Percentiles rank a stretch among this genome's conserved stretches.
These are phyloP conservation scores for Meloidogyne hapla DNA, from an alignment of 1,140 invertebrate species.

Conservation along the genomic window DNA sequence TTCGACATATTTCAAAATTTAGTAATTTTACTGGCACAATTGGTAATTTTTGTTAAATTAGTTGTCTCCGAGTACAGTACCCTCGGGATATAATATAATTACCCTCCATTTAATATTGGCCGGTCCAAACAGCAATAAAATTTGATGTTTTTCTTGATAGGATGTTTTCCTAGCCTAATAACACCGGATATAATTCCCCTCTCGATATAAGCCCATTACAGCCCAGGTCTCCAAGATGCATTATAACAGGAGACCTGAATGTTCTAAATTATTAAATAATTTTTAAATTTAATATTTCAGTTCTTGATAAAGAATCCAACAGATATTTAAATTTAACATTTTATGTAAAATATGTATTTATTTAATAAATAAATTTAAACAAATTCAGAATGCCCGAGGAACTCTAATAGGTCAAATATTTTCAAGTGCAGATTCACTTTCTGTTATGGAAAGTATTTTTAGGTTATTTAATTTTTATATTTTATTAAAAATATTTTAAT, in stretches of 20 bases:
- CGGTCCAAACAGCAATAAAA: too few species aligned
- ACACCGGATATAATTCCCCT: too few species aligned
- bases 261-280: too few species aligned
- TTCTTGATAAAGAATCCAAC: conserved; percentile 53
- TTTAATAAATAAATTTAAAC: background rate
- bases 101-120: too few species aligned
- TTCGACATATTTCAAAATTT: conserved; percentile 51
- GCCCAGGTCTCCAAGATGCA: too few species aligned
- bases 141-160: too few species aligned
- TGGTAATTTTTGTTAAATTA: background rate
- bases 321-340: conserved; percentile 57
- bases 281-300: conserved; percentile 2
- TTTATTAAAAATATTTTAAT: background rate
- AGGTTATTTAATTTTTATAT: conserved; percentile 15
- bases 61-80: too few species aligned
- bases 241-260: too few species aligned
- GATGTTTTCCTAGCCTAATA: too few species aligned
- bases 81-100: too few species aligned
- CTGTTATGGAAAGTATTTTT: conserved; percentile 44
- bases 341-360: conserved; percentile 26
- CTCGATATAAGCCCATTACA: too few species aligned
- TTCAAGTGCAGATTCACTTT: conserved; percentile 35
- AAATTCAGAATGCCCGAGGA: conserved; percentile 43
- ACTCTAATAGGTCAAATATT: conserved; percentile 52
- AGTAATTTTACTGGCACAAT: conserved; percentile 48